Base-by-base conservation (phyloP, 92 coral and sea anemone species). In the Bergia sp. region DNA sequence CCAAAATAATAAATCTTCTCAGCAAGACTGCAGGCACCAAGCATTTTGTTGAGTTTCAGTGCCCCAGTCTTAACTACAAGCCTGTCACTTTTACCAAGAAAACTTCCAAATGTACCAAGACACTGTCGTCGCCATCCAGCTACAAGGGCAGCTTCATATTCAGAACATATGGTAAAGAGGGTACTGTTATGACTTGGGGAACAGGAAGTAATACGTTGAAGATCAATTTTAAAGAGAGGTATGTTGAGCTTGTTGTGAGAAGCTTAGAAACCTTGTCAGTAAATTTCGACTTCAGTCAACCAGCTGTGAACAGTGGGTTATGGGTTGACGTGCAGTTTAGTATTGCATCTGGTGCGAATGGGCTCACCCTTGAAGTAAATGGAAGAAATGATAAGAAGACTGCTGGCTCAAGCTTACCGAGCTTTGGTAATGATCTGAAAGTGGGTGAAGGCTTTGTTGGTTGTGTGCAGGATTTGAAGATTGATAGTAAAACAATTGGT, bases 401-500 rank as follows among this genome's bases (percentile, higher is more conserved):
- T 3, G 73, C 82, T n/a, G 8, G 0, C 21, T 45, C 61, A 18
- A 0, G 8, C 7, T 20, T 37, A 71, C 61, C 61, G 12, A 20
- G 18, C 49, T 95, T 95, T 65, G 44, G 50, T 29, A 77, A 65
- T 5, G 75, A 75, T 18, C 93, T 89, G 1, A 21, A 61, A 57
- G 74, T 93, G 12, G 98, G 98, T 7, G 91, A 69, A 39, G 89
- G 89, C 40, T 95, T 86, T 41, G 82, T 89, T 84, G 98, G 98
- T 80, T 95, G 98, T 84, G 73, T 93, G 85, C 89, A 85, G 79
- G 91, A 92, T 50, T 91, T 95, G 10, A 64, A 42, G 7, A 12
- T 95, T 65, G 94, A 95, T 78, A 69, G 67, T 0, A 18, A 40
- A 7, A 40, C 50, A 72, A 76, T 86, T 77, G 83, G 77, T 9